Percentiles rank a stretch among this genome's conserved stretches.
Conservation (phyloP, 2,113 vertebrate species). For the Daubentonia madagascariensis region DNA sequence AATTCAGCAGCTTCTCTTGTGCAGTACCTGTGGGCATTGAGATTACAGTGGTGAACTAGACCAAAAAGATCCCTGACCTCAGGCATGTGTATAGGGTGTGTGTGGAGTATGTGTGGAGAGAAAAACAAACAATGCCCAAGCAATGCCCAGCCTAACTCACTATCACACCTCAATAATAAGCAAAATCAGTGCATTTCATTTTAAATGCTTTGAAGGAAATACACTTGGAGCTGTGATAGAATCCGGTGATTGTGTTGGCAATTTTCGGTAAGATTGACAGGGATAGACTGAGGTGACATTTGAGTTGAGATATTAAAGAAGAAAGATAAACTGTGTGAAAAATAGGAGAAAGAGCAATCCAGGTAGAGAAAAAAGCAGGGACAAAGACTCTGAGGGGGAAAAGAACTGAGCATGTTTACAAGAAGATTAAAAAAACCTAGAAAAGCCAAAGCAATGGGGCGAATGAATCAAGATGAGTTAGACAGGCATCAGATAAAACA, state of each 20-base stretch:
- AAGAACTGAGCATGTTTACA: neutral
- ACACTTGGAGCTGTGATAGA: neutral
- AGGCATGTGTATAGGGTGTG: neutral
- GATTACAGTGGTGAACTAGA: neutral
- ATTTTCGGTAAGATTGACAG: neutral
- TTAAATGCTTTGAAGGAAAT: neutral
- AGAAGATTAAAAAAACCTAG: neutral
- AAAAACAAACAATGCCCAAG: neutral
- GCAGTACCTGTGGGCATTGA: neutral
- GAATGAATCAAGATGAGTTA: neutral
- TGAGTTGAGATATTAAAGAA: neutral
- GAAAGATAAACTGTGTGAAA: neutral
- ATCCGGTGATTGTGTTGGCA: neutral
- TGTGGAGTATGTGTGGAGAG: neutral
- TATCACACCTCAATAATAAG: neutral
- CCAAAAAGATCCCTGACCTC: neutral
- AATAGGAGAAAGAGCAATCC: neutral
- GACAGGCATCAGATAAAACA: rapidly evolving
- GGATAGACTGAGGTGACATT: neutral
- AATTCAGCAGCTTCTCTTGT: neutral
- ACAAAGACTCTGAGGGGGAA: neutral
- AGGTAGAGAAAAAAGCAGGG: neutral
- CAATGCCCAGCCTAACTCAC: neutral
- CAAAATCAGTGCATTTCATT: neutral
- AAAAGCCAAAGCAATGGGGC: rapidly evolving